A percentile compares a stretch with the other conserved stretches of the same genome.
phyloP scores from a whole-genome alignment of 2,888 invertebrate species.

The Brachypterus glaber region DNA sequence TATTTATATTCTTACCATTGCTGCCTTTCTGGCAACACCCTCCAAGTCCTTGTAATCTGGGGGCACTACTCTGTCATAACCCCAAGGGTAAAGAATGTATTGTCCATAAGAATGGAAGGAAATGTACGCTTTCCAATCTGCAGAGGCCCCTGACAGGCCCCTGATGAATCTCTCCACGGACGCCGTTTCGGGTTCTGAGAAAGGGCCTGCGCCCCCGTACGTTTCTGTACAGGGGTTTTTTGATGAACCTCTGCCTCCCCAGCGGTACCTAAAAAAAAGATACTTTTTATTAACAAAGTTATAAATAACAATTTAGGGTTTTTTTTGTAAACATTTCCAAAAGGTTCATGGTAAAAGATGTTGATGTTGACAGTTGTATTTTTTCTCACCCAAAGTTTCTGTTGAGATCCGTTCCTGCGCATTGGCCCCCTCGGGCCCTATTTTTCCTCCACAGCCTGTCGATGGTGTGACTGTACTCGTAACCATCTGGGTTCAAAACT shows the following conservation, averaged over 20 bases:
- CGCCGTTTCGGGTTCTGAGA: constrained; percentile 79
- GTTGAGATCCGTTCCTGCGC: constrained; percentile 72
- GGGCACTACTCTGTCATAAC: constrained; percentile 63
- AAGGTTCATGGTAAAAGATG: neutral
- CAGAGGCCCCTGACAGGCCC: constrained; percentile 29
- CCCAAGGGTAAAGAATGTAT: constrained; percentile 79
- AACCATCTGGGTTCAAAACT: constrained; percentile 76
- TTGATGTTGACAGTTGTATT: neutral
- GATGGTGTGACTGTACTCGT: constrained; percentile 71
- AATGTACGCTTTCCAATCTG: constrained; percentile 59
- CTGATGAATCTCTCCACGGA: constrained; percentile 51
- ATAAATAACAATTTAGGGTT: neutral
- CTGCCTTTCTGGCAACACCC: constrained; percentile 58
- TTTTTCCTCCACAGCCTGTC: constrained; percentile 82
- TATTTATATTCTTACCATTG: constrained; percentile 53
- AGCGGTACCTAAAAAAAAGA: constrained; percentile 51
- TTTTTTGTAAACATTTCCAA: neutral
- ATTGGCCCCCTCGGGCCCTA: constrained; percentile 49
- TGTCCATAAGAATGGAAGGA: constrained; percentile 83
- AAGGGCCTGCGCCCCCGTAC: constrained; percentile 66
- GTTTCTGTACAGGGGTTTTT: constrained; percentile 74
- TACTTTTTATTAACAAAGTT: constrained; percentile 1
- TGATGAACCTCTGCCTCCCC: constrained; percentile 80
- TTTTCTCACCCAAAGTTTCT: constrained; percentile 65
- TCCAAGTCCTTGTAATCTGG: constrained; percentile 63